phyloP scores from a whole-genome alignment of 2,888 invertebrate genomes.

The Eupithecia subfuscata region DNA sequence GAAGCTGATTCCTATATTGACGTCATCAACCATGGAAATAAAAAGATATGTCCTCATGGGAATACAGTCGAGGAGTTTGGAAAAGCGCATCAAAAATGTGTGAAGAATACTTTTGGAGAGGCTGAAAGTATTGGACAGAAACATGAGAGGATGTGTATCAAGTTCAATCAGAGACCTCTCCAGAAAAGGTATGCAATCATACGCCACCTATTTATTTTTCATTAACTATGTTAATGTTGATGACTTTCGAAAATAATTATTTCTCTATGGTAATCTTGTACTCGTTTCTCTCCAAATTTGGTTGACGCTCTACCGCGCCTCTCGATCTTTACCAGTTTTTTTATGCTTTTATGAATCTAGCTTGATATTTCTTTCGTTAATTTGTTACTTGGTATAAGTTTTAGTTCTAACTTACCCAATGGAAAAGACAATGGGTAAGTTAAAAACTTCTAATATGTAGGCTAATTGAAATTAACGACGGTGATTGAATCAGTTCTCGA shows the following conservation, averaged over 20 bases:
- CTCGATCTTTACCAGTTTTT: neutral
- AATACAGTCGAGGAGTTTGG: slow-evolving; percentile 80
- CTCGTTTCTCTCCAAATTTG: neutral
- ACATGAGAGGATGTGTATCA: slow-evolving; percentile 80
- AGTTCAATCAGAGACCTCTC: slow-evolving; percentile 79
- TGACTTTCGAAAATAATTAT: neutral
- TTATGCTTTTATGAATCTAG: neutral
- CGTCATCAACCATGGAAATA: slow-evolving; percentile 68
- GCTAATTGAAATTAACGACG: slow-evolving; percentile 22
- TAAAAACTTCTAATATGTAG: slow-evolving; percentile 3
- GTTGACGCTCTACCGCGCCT: neutral
- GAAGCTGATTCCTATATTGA: slow-evolving; percentile 80
- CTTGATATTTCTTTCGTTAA: no score
- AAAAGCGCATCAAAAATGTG: slow-evolving; percentile 80
- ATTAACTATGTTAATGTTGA: neutral
- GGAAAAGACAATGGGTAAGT: neutral
- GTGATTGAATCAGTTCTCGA: slow-evolving; percentile 22
- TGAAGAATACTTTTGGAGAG: slow-evolving; percentile 71
- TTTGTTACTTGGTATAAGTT: no score
- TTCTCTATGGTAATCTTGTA: neutral
- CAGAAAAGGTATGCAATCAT: slow-evolving; percentile 69
- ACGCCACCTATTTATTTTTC: neutral
- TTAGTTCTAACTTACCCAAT: no score
- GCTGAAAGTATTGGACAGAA: slow-evolving; percentile 69
- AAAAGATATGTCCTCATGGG: slow-evolving; percentile 77